Conservation (phyloP, 2,888 invertebrate genomes). For the Rhogogaster chlorosoma region DNA sequence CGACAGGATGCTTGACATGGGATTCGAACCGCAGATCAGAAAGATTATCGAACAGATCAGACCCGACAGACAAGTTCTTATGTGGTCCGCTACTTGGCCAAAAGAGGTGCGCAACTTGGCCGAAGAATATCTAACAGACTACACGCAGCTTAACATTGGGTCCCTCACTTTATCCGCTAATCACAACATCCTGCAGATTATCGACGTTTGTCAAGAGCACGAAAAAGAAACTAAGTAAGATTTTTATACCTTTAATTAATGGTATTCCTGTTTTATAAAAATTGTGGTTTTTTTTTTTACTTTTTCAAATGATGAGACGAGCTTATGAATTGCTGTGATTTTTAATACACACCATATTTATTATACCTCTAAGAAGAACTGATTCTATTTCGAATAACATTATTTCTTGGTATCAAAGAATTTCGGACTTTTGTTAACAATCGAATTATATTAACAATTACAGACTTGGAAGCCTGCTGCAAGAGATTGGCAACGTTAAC, state of each 20-base stretch:
- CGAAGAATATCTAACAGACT: constrained; percentile 94
- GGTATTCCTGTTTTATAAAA: background rate
- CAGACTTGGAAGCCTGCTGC: constrained; percentile 87
- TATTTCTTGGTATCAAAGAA: constrained; percentile 3
- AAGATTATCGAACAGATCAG: constrained; percentile 96
- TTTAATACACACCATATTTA: constrained; percentile 52
- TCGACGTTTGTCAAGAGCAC: constrained; percentile 93
- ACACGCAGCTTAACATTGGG: constrained; percentile 95
- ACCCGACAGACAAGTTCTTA: constrained; percentile 96
- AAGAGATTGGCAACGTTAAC: constrained; percentile 89
- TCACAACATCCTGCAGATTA: constrained; percentile 97
- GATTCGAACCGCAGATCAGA: constrained; percentile 97
- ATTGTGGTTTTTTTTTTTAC: too few relatives aligned
- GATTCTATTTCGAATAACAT: constrained; percentile 56
- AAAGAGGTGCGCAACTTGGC: constrained; percentile 96
- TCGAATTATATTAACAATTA: constrained; percentile 69
- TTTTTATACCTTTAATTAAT: background rate
- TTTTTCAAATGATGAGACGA: constrained; percentile 66
- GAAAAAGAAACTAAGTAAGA: constrained; percentile 86
- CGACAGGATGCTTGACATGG: constrained; percentile 98
- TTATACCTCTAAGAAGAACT: constrained; percentile 76
- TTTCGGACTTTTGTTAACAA: background rate
- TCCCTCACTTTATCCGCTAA: constrained; percentile 93
- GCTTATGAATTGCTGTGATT: constrained; percentile 71
- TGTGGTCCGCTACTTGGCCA: constrained; percentile 99